These are phyloP conservation scores for Archips crataeganus DNA, from an alignment of 2,888 invertebrate species.

Conservation along the genomic window DNA sequence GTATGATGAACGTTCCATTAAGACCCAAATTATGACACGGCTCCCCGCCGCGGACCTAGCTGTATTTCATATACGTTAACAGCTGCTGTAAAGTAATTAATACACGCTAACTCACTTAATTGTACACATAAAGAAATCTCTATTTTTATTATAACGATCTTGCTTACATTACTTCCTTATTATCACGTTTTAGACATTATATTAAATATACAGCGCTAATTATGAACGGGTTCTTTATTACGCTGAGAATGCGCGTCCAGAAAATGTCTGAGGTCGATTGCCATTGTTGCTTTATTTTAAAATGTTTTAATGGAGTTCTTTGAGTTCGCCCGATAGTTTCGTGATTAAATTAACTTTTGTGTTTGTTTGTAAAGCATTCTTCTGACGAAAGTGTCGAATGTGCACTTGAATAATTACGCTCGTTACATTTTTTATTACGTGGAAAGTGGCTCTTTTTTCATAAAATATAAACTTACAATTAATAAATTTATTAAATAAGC, in stretches of 20 bases:
- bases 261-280: conserved; percentile 74
- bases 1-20: conserved; percentile 45
- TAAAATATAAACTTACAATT: background rate
- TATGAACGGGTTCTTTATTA: conserved; percentile 78
- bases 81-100: conserved; percentile 74
- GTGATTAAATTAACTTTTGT: conserved; percentile 10
- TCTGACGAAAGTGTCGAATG: background rate
- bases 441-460: background rate
- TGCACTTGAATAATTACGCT: background rate
- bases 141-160: conserved; percentile 77
- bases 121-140: conserved; percentile 80
- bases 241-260: conserved; percentile 69
- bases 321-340: conserved; percentile 17
- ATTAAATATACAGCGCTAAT: conserved; percentile 82
- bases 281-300: conserved; percentile 58
- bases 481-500: background rate
- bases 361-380: conserved; percentile 1
- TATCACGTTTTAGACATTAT: conserved; percentile 79
- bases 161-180: conserved; percentile 82
- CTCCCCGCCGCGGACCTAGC: conserved; percentile 60
- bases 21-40: conserved; percentile 56
- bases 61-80: conserved; percentile 68
- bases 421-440: conserved; percentile 1
- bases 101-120: conserved; percentile 74
- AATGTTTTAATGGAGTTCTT: conserved; percentile 29